A percentile compares a stretch with the other conserved stretches of the same genome.
phyloP scores from a whole-genome alignment of 2,113 vertebrate species.

The Charadrius vociferus region DNA sequence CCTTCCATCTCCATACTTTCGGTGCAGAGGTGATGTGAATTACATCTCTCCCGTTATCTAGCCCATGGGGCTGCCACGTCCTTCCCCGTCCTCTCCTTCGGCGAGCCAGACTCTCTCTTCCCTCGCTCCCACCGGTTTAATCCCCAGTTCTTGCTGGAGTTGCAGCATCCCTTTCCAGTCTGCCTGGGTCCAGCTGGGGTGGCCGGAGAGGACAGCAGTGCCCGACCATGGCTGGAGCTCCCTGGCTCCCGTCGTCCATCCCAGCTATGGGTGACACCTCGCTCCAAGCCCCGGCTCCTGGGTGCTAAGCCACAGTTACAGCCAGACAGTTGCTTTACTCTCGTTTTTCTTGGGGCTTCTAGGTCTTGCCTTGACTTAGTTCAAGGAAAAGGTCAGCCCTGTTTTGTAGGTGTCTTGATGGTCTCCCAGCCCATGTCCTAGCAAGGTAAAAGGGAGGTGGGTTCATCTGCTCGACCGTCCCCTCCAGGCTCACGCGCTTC shows the following conservation, averaged over 20 bases:
- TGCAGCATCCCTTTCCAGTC: background rate
- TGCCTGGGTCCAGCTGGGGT: background rate
- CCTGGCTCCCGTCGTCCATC: fast-evolving
- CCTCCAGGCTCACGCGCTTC: background rate
- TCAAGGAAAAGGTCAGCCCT: background rate
- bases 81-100: background rate
- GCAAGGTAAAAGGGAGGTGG: background rate
- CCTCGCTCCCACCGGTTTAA: background rate
- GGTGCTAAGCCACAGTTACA: background rate
- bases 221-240: fast-evolving
- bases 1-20: fast-evolving
- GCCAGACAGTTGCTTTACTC: background rate
- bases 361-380: background rate
- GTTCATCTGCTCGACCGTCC: background rate
- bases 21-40: background rate
- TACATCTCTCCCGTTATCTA: background rate
- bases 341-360: background rate
- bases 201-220: background rate
- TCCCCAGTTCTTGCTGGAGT: background rate
- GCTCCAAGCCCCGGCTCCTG: background rate
- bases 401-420: background rate
- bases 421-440: background rate
- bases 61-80: background rate
- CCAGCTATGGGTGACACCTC: background rate
- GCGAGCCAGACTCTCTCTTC: background rate